Evolutionary conservation across 2,113 vertebrate genomes (phyloP), one percentile per base, ranked within the genome.

Genomic region (Dermatemys mawii): DNA sequence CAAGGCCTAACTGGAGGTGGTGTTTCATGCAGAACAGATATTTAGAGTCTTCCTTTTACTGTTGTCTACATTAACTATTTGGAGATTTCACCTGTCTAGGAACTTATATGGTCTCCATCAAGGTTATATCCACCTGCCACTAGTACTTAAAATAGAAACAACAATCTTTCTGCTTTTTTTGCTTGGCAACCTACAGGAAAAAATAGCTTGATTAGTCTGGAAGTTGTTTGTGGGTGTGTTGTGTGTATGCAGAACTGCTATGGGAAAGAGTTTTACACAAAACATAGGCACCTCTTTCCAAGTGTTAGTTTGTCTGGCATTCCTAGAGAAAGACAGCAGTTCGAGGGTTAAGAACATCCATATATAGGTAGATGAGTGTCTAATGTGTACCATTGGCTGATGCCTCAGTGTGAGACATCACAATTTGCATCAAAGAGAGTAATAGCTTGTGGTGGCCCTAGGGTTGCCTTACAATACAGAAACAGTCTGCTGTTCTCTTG

Each of bases 141-240:
- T 82, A 94, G 87, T 94, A 86, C 92, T 94, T 95, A 86, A 91
- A 96, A 53, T 21, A 87, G 76, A 85, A 91, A 92, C 86, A 75
- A 29, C 81, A 78, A 38, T 27, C 91, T 83, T 19, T 82, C 8
- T 2, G 67, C 9, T 73, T 82, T 90, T 83, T 44, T 16, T 48
- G 5, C 17, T 73, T 82, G 2, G 73, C 87, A 54, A 75, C 84
- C 50, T 24, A 16, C 81, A 86, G 11, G 78, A 12, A 11, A 82
- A 60, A 88, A 14, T 6, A 8, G 3, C 29, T 14, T n/a, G 55
- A n/a, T n/a, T n/a, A n/a, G n/a, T n/a, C n/a, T n/a, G n/a, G n/a
- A 89, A 86, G 63, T 14, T 85, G 81, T 79, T 87, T 84, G 90
- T 89, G 78, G 89, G 85, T 82, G 81, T 73, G 10, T 63, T 79